Base-by-base conservation (phyloP, 2,797 vertebrate genomes). In the Sebastes ruberrimus region DNA sequence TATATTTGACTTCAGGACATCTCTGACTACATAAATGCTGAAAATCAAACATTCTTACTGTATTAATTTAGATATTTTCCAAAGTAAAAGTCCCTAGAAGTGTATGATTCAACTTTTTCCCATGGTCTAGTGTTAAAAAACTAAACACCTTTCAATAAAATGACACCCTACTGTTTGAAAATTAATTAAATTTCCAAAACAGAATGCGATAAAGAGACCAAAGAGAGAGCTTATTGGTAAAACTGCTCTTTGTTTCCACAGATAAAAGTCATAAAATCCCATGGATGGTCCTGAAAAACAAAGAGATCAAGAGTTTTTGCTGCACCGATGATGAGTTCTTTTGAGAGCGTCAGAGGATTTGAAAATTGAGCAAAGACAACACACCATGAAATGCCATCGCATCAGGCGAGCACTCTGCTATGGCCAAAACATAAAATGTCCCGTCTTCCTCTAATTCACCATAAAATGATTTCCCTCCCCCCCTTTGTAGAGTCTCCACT, bases 381-480 rank as follows among this genome's bases (percentile, higher is more conserved):
- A 60, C 73, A 28, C 85, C 88, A 11, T 94, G 91, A 93, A 94
- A 95, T 93, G 78, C 78, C 77, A 67, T 78, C 22, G 35, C 81
- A 65, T 80, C 52, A 70, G 67, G 81, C 68, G 13, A 82, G 67
- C 56, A 4, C 74, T 82, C 75, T 71, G 70, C 83, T 65, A 10
- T 59, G 76, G 63, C 71, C 82, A 53, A 82, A 74, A 84, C 74
- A 82, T 56, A 69, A 88, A 85, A 81, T 66, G 73, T 64, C 76
- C 79, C 63, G 28, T 88, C 86, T 84, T 87, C 76, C 63, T 77
- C 83, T 93, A 94, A 95, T 91, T 69, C 63, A 87, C 85, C 92
- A 68, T 94, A 90, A 95, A 95, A 95, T 93, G 30, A 92, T 91
- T 91, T 89, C 70, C 82, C 79, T 61, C 69, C 74, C 56, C 35